phyloP scores from a whole-genome alignment of 2,113 vertebrate species.

The Sceloporus tristichus region DNA sequence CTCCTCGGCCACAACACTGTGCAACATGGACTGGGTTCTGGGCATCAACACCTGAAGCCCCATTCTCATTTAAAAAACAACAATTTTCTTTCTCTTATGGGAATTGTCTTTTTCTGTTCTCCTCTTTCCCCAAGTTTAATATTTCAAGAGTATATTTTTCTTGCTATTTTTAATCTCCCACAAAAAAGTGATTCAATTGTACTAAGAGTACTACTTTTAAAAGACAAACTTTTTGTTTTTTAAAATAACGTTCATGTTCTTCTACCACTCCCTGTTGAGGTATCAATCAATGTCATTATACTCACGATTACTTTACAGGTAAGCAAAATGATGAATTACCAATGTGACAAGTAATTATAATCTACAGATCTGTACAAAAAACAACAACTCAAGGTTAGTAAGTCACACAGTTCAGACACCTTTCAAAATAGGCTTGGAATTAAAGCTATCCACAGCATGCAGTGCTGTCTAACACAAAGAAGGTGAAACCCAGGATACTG shows the following conservation, averaged over 20 bases:
- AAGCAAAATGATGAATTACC: constrained; percentile 22
- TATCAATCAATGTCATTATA: constrained; percentile 28
- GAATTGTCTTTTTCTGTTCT: no score
- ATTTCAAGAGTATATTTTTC: neutral
- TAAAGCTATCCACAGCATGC: neutral
- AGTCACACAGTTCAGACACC: neutral
- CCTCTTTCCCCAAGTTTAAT: no score
- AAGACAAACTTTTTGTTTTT: neutral
- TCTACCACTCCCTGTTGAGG: neutral
- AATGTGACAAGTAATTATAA: constrained; percentile 24
- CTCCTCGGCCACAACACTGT: no score
- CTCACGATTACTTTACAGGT: constrained; percentile 19
- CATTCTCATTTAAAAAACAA: no score
- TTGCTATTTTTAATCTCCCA: neutral
- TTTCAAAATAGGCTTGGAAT: neutral
- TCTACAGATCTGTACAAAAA: neutral
- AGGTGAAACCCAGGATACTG: neutral
- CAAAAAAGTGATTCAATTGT: neutral
- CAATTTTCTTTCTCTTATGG: no score
- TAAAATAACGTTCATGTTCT: neutral
- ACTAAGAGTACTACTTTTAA: neutral
- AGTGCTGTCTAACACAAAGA: neutral
- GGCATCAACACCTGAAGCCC: no score
- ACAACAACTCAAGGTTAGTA: neutral
- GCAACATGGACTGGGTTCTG: no score